Evolutionary conservation across 2,888 invertebrate species (phyloP), one percentile per base, ranked within the genome.

Genomic region (Epirrhoe alternata): DNA sequence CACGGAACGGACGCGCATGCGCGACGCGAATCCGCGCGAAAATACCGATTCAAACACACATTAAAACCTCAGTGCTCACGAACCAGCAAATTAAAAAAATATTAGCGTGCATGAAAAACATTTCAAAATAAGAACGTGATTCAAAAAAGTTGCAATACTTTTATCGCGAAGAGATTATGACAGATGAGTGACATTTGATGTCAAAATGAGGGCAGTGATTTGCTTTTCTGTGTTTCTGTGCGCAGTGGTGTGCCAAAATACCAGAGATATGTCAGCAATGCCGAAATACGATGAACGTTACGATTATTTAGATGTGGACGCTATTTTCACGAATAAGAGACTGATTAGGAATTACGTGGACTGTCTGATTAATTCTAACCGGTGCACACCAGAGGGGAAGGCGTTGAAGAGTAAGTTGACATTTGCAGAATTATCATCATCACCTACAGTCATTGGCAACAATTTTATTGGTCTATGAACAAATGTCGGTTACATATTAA

Each of bases 301-400:
- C 82, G 96, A 96, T 79, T 95, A 95, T 83, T 86, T 96, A 74
- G 95, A 96, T 82, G 89, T 96, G 31, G 96, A 96, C 72, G 94
- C 94, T 53, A 94, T 96, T 74, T 91, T 97, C 76, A 94, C 94
- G 56, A 96, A 95, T 82, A 95, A 95, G 75, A 92, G 96, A 77
- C 87, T 97, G 73, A 94, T 97, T 57, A 95, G 94, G 71, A 95
- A 96, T 79, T 96, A 97, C 87, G 95, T 96, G 75, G 95, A 95
- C 65, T 97, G 97, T 83, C 86, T 97, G 58, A 89, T 96, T 66
- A 94, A 94, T 72, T 91, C 94, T 71, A 95, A 95, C 74, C 94
- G 96, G 57, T 96, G 96, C 83, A 94, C 96, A 47, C 96, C 96
- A 1, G 96, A 96, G 88, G 96, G 96, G 72, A 94, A 94, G 76